These are phyloP conservation scores for Cheilosia impressa DNA, from an alignment of 2,888 invertebrate species.

Conservation along the genomic window DNA sequence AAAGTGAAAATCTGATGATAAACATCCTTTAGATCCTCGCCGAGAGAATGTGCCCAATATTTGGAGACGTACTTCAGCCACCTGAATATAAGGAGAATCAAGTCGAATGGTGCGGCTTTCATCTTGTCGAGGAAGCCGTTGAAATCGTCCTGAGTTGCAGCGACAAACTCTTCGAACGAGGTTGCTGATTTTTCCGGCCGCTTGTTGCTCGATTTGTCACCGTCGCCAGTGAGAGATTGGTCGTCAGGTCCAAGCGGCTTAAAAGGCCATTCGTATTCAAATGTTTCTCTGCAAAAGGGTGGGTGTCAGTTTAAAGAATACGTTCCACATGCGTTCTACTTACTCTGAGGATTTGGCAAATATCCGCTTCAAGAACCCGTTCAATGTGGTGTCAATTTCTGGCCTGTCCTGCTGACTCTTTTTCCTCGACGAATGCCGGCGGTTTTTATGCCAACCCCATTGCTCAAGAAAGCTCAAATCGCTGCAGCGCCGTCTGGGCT, in stretches of 20 bases:
- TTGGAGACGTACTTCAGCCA: constrained; percentile 79
- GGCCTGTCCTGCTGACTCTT: constrained; percentile 78
- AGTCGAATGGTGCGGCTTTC: constrained; percentile 76
- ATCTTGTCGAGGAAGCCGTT: constrained; percentile 76
- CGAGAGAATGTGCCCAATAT: constrained; percentile 77
- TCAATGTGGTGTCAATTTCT: constrained; percentile 79
- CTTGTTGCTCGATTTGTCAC: constrained; percentile 5
- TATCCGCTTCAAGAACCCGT: constrained; percentile 78
- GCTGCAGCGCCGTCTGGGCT: constrained; percentile 88
- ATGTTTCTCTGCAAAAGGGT: constrained; percentile 73
- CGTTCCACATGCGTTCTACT: constrained; percentile 17
- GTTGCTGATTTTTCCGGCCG: neutral
- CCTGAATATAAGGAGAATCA: constrained; percentile 77
- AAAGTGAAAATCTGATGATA: constrained; percentile 78
- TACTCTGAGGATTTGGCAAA: constrained; percentile 78
- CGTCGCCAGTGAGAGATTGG: constrained; percentile 29
- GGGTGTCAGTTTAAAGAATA: neutral
- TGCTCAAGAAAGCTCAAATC: constrained; percentile 89
- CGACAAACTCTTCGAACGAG: constrained; percentile 76
- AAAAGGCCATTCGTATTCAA: constrained; percentile 78
- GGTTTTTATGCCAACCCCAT: constrained; percentile 89
- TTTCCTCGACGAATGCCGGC: constrained; percentile 79
- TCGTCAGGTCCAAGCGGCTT: constrained; percentile 46
- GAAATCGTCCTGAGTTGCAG: constrained; percentile 76
- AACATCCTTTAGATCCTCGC: constrained; percentile 76